Base-by-base conservation (phyloP, 37 sponge, comb jelly and placozoan species). In the Oscarella lobularis region DNA sequence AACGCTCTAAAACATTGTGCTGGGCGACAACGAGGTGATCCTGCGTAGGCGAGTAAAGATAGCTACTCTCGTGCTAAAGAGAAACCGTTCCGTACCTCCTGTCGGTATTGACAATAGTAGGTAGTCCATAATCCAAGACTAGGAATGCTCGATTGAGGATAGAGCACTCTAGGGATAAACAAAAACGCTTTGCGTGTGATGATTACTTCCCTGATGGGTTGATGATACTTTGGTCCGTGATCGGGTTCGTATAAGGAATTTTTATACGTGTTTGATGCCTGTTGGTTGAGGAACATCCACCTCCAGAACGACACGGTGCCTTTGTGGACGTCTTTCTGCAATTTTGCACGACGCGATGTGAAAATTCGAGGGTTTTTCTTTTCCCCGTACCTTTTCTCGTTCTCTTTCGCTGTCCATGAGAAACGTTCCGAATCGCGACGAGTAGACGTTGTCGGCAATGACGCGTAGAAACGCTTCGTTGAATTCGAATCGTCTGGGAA, bases 401-500 rank as follows among this genome's bases (percentile, higher is more conserved):
- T 87, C 86, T 9, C 39, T 33, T 40, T 85, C 81, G 39, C 41
- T 41, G 82, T 87, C 79, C 38, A 66, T 41, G 54, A 87, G 70
- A 70, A 94, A 94, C 29, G 92, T 85, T 3, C 95, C 91, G 81
- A 87, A 90, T 41, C 66, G 73, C 5, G 74, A 68, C 1, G 95
- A 94, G 65, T 90, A 87, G 29, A 88, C 85, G 66, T 87, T 81
- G n/a, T 90, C 84, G 40, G 84, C 86, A 54, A 94, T 75, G 68
- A 90, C 91, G 41, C 79, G 66, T 0, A 94, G 81, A 38, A 94
- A 83, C 31, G 67, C 70, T 48, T 87, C 86, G 78, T 87, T 90
- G 69, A 94, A 90, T 66, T 94, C 92, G 76, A 94, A 94, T 9
- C 82, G 87, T 39, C 85, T 87, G 0, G 95, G 91, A 69, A 77